These are phyloP conservation scores for Piscicola geometra DNA, from an alignment of 2,888 invertebrate genomes.

Conservation along the genomic window DNA sequence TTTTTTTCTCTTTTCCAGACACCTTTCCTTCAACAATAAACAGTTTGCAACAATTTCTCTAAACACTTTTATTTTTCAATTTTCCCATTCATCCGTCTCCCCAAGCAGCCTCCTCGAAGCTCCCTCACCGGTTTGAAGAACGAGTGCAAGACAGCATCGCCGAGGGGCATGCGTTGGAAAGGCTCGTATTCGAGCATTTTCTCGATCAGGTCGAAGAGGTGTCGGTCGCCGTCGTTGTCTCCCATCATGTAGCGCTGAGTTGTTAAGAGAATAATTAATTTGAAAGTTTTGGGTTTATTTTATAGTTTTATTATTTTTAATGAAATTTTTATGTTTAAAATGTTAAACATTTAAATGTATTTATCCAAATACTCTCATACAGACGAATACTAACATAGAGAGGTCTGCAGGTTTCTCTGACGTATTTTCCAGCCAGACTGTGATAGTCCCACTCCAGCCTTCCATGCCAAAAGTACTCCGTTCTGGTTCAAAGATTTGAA, in stretches of 20 bases:
- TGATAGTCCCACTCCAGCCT: constrained; percentile 97
- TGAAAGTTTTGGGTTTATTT: not conserved
- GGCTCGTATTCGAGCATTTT: constrained; percentile 97
- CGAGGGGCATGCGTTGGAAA: constrained; percentile 76
- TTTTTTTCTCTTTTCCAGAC: not conserved
- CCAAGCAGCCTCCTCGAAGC: not conserved
- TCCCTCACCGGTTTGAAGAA: constrained; percentile 66
- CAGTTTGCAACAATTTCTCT: not conserved
- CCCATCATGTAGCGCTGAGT: constrained; percentile 76
- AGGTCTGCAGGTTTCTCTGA: constrained; percentile 95
- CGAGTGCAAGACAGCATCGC: constrained; percentile 81
- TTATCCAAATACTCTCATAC: not conserved
- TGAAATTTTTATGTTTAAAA: too few relatives aligned
- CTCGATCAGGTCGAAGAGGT: constrained; percentile 87
- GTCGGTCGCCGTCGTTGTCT: constrained; percentile 83
- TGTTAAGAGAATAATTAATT: not conserved
- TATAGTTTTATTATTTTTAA: too few relatives aligned
- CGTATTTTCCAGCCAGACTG: constrained; percentile 91
- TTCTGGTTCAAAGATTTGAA: constrained; percentile 60
- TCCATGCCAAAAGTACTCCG: constrained; percentile 95
- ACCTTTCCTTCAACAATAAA: not conserved
- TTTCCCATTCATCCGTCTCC: not conserved
- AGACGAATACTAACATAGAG: constrained; percentile 68
- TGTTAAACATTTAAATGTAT: too few relatives aligned
- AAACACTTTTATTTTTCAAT: not conserved